Evolutionary conservation across 2,888 invertebrate genomes (phyloP).

Genomic region (Frankliniella fusca): DNA sequence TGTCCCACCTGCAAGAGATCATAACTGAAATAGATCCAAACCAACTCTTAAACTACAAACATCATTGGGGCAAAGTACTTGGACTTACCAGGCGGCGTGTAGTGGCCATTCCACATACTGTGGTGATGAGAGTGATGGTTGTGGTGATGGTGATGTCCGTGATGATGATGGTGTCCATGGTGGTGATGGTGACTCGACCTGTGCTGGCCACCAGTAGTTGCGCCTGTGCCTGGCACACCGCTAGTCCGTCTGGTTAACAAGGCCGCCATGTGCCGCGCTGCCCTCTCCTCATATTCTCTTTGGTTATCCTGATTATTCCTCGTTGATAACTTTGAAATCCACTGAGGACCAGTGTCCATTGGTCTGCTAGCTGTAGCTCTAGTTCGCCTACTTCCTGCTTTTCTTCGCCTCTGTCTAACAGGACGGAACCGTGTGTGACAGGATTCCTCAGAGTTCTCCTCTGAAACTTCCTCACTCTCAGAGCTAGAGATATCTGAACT

Average conservation of each 20-base stretch:
- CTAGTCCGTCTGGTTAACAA: conserved; percentile 54
- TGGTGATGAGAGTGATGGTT: conserved; percentile 39
- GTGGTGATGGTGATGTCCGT: conserved; percentile 36
- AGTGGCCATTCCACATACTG: conserved; percentile 47
- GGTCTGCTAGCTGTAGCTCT: conserved; percentile 28
- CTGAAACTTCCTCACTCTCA: conserved; percentile 12
- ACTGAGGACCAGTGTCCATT: conserved; percentile 58
- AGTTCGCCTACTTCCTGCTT: neutral
- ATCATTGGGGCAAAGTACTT: conserved; percentile 27
- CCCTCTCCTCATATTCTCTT: conserved; percentile 74
- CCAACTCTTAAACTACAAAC: no score
- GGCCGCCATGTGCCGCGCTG: conserved; percentile 63
- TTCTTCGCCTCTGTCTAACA: neutral
- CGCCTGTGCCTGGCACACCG: conserved; percentile 2
- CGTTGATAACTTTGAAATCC: conserved; percentile 71
- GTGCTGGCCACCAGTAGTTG: neutral
- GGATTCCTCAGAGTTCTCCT: conserved; percentile 9
- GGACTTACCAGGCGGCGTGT: conserved; percentile 44
- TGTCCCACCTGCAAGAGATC: conserved; percentile 58
- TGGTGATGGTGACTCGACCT: conserved; percentile 17
- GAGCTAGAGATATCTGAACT: neutral
- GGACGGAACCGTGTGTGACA: conserved; percentile 4
- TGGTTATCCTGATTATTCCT: conserved; percentile 86
- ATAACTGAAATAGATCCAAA: no score
- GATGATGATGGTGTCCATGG: conserved; percentile 33